phyloP scores from a whole-genome alignment of 23 tunicate genomes.

The Phallusia fumigata region DNA sequence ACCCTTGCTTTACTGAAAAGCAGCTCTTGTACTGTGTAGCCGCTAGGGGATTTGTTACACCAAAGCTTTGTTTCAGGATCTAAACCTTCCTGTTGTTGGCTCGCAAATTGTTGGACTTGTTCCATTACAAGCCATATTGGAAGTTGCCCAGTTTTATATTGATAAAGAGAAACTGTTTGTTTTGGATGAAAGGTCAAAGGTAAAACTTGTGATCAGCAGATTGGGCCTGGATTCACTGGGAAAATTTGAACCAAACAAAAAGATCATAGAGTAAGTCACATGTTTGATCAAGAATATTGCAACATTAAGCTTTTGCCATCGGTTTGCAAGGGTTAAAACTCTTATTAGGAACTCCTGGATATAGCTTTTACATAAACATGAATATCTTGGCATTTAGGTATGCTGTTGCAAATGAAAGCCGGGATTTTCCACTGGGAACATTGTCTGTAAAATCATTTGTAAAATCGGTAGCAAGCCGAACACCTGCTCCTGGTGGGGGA shows the following conservation, averaged over 20 bases:
- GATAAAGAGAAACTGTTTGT: constrained; percentile 52
- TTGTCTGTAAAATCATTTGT: constrained; percentile 45
- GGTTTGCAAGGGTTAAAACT: too few relatives aligned
- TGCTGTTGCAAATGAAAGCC: constrained; percentile 32
- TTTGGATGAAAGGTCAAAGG: constrained; percentile 66
- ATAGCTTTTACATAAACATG: not conserved
- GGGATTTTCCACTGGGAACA: constrained; percentile 44
- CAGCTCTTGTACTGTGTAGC: too few relatives aligned
- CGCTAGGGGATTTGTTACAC: too few relatives aligned
- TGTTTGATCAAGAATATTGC: not conserved
- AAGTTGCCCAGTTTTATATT: constrained; percentile 80
- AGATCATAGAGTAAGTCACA: constrained; percentile 65
- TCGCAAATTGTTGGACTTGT: constrained; percentile 89
- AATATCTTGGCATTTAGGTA: constrained; percentile 30
- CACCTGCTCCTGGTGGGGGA: constrained; percentile 90
- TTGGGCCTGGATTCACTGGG: constrained; percentile 49
- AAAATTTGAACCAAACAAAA: constrained; percentile 49
- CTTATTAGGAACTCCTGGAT: too few relatives aligned
- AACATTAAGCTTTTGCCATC: too few relatives aligned
- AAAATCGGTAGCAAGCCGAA: constrained; percentile 47
- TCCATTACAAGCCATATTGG: constrained; percentile 50
- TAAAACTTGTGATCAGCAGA: constrained; percentile 52
- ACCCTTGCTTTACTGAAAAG: too few relatives aligned
- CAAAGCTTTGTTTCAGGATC: not conserved
- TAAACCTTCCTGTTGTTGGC: constrained; percentile 73